Evolutionary conservation across 2,888 invertebrate species (phyloP).

Genomic region (Palloptera scutellata): DNA sequence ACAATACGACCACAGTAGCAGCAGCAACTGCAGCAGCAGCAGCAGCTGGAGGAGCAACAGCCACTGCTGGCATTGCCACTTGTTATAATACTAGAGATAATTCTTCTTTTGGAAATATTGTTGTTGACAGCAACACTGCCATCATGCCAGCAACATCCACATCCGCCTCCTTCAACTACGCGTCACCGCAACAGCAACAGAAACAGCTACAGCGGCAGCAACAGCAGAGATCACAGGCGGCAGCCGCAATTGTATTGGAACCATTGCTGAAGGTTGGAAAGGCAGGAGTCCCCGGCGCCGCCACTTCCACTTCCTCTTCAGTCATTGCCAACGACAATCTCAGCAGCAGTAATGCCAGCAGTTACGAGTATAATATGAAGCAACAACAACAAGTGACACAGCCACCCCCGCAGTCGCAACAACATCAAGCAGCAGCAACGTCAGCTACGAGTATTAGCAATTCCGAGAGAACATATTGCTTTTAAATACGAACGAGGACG

Average conservation of each 20-base stretch:
- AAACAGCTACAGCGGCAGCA: too few species aligned
- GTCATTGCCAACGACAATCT: constrained; percentile 46
- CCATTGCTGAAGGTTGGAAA: constrained; percentile 37
- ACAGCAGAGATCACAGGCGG: too few species aligned
- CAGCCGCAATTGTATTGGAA: constrained; percentile 20
- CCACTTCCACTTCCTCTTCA: constrained; percentile 21
- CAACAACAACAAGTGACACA: constrained; percentile 16
- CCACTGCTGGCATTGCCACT: constrained; percentile 5
- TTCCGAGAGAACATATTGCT: constrained; percentile 45
- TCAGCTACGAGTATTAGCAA: constrained; percentile 37
- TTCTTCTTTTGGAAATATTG: too few species aligned
- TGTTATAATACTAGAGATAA: too few species aligned
- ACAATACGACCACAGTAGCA: constrained; percentile 19
- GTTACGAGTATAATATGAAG: constrained; percentile 19
- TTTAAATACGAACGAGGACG: constrained; percentile 50
- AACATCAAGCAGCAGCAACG: constrained; percentile 26
- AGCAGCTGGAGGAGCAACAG: background rate
- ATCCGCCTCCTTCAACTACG: background rate
- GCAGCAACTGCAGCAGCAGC: constrained; percentile 28
- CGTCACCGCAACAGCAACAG: background rate
- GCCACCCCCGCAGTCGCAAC: constrained; percentile 15
- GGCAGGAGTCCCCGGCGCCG: background rate
- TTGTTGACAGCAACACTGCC: too few species aligned
- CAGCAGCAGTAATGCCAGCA: constrained; percentile 21
- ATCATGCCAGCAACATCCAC: too few species aligned